A percentile compares a stretch with the other conserved stretches of the same genome.
phyloP scores from a whole-genome alignment of 2,113 vertebrate species.

The Hippotragus niger region DNA sequence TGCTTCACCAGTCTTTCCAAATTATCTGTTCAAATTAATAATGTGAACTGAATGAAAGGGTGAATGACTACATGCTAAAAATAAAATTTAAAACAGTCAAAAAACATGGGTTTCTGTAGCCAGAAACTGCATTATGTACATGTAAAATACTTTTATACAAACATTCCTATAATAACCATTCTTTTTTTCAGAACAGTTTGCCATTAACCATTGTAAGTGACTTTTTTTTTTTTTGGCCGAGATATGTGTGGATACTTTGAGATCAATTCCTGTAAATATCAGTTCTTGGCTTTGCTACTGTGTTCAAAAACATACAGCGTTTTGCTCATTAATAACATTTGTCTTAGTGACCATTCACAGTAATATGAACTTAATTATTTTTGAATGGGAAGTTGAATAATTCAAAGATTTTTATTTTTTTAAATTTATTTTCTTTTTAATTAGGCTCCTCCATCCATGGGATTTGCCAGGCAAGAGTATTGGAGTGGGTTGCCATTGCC shows the following conservation, averaged over 20 bases:
- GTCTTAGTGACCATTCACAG: not conserved
- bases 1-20: constrained; percentile 46
- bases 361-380: not conserved
- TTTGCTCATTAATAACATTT: not conserved
- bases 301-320: not conserved
- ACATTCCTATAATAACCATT: not conserved
- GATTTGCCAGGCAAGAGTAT: no score
- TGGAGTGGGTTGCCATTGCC: no score
- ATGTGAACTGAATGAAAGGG: constrained; percentile 26
- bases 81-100: not conserved
- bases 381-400: not conserved
- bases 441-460: no score
- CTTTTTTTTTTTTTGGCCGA: not conserved
- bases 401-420: not conserved
- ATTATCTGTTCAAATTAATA: constrained; percentile 54
- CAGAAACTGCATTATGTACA: not conserved
- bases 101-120: not conserved
- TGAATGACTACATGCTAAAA: constrained; percentile 41
- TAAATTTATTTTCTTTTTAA: not conserved
- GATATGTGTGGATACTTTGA: not conserved
- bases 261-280: not conserved
- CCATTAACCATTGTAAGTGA: not conserved
- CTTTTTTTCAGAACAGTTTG: not conserved
- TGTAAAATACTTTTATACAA: not conserved
- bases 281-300: not conserved